phyloP scores from a whole-genome alignment of 2,797 vertebrate species.

The Argya squamiceps region DNA sequence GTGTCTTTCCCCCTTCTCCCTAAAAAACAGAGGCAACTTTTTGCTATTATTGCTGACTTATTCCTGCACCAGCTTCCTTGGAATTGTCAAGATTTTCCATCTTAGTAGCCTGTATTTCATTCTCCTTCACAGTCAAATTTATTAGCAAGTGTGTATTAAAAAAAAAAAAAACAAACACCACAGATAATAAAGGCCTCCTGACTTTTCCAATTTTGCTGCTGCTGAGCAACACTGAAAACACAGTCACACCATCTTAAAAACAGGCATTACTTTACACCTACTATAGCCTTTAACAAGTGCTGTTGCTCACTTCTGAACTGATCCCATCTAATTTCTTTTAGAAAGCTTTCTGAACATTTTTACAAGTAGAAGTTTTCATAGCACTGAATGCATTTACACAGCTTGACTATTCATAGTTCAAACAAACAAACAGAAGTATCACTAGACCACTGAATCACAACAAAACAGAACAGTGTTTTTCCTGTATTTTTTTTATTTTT shows the following conservation, averaged over 20 bases:
- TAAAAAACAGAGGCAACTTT: not conserved
- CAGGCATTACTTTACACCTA: not conserved
- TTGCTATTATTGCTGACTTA: not conserved
- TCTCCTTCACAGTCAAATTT: not conserved
- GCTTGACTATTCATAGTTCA: not conserved
- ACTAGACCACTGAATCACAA: not conserved
- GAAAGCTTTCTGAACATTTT: not conserved
- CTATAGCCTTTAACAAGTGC: not conserved
- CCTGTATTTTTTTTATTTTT: not conserved
- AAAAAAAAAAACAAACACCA: not conserved
- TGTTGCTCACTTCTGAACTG: not conserved
- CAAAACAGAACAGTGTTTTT: not conserved
- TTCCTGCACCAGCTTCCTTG: not conserved
- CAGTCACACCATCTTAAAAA: not conserved
- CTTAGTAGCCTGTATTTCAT: not conserved
- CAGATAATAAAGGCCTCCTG: not conserved
- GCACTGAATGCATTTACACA: not conserved
- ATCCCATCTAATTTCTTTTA: not conserved
- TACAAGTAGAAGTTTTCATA: not conserved
- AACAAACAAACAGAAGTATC: not conserved
- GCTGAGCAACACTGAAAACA: not conserved
- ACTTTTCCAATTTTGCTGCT: not conserved
- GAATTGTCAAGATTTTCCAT: not conserved
- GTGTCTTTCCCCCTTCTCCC: rapidly evolving
- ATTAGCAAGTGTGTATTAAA: not conserved